phyloP scores from a whole-genome alignment of 2,888 invertebrate genomes.

The Pardosa pseudoannulata region DNA sequence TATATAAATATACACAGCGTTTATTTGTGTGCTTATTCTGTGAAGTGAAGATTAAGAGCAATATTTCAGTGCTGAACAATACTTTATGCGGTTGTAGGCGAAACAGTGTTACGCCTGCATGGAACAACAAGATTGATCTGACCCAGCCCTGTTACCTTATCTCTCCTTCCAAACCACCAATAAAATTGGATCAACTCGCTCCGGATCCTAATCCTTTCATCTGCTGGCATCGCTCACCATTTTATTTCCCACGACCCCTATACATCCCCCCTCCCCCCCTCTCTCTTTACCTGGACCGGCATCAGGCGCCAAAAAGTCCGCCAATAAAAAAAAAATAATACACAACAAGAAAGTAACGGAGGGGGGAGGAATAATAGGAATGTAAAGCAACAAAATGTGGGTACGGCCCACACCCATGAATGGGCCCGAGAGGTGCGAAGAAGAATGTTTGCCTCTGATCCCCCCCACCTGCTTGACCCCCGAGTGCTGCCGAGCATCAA shows the following conservation, averaged over 20 bases:
- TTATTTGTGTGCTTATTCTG: no score
- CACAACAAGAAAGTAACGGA: no score
- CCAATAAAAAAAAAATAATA: not conserved
- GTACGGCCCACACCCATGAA: slow-evolving; percentile 15
- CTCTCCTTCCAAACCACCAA: no score
- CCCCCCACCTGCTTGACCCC: slow-evolving; percentile 8
- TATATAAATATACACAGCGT: no score
- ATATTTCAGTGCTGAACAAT: no score
- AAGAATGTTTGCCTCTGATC: slow-evolving; percentile 1
- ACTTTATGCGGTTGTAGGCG: no score
- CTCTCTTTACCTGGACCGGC: not conserved
- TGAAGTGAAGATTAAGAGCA: no score
- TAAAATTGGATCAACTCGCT: no score
- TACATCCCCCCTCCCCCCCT: not conserved
- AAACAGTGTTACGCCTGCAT: no score
- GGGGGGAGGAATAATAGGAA: slow-evolving; percentile 4
- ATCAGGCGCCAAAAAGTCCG: not conserved
- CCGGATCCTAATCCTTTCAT: not conserved
- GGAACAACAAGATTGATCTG: no score
- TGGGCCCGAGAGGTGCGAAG: slow-evolving; percentile 11
- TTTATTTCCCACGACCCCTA: slow-evolving; percentile 3
- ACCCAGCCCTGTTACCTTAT: no score
- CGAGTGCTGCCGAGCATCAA: not conserved
- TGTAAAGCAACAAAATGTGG: slow-evolving; percentile 7
- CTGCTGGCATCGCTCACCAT: not conserved